Evolutionary conservation across 2,113 vertebrate genomes (phyloP), one percentile per base, ranked within the genome.

Genomic region (Triplophysa tibetana): DNA sequence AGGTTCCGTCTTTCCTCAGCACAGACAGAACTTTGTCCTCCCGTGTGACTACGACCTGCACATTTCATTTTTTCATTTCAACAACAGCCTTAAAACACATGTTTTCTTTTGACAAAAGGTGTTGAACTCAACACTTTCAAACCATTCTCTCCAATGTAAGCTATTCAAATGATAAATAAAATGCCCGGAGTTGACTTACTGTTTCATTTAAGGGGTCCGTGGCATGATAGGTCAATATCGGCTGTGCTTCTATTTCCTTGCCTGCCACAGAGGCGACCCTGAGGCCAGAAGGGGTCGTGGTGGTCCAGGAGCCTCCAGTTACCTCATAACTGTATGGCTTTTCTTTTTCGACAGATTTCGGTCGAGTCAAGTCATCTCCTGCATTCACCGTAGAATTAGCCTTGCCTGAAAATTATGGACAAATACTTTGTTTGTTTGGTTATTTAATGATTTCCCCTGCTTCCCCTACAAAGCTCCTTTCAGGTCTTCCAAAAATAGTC

Each of bases 1-100:
- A 70, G 8, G 91, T 93, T 1, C 94, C 93, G 24, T 93, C 91
- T 0, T 75, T 88, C 77, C 89, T 93, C 70, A 93, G 85, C 50
- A 97, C 89, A 19, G 90, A 93, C 58, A 94, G 38, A 70, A 98
- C 95, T 43, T 90, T 88, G 87, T 99, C 97, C 33, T 99, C 95
- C 62, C 96, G 90, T 56, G 89, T 95, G 75, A 91, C 91, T 93
- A 98, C 91, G 64, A 96, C 85, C 98, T 99, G 86, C 0, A 33
- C 41, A 52, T 24, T 61, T 9, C 33, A 72, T 12, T 80, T 6
- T 73, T 0, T 12, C 2, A 2, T 67, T 21, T 5, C 38, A 12
- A 54, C 10, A 14, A 2, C n/a, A 17, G 65, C 64, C 16, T 16
- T 50, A 4, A 13, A 50, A 65, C 38, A 41, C 1, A 13, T 24